Percentiles rank a stretch among this genome's conserved stretches.
Evolutionary conservation across 1,140 invertebrate species (phyloP).

Genomic region (Hylaeus anthracinus): DNA sequence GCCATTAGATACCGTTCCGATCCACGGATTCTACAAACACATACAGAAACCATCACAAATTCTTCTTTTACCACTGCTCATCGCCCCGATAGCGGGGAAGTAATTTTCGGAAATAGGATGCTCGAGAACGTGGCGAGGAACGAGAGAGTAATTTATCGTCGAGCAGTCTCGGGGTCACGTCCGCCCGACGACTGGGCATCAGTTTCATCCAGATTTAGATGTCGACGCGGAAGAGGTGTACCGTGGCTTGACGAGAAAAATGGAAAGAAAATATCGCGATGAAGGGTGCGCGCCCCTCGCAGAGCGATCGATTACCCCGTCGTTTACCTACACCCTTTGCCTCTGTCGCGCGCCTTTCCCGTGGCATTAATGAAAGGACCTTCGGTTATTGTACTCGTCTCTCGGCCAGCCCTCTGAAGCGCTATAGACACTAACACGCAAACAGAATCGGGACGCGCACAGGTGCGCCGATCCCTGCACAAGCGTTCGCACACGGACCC

Average conservation of each 20-base stretch:
- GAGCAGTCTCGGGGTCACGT: background rate
- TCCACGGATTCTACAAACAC: too few species aligned
- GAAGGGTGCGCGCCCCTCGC: conserved; percentile 26
- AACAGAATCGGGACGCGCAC: conserved; percentile 46
- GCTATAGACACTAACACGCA: conserved; percentile 27
- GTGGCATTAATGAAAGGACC: conserved; percentile 47
- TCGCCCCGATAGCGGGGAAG: too few species aligned
- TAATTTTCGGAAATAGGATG: background rate
- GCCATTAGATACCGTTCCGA: too few species aligned
- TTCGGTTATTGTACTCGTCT: conserved; percentile 37
- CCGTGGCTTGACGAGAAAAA: conserved; percentile 22
- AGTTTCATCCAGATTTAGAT: conserved; percentile 38
- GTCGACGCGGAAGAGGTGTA: background rate
- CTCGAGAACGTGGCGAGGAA: background rate
- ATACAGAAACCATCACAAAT: too few species aligned
- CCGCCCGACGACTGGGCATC: conserved; percentile 1
- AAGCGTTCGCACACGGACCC: conserved; percentile 37
- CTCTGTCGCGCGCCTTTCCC: conserved; percentile 28
- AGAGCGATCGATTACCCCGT: conserved; percentile 42
- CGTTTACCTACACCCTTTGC: conserved; percentile 47
- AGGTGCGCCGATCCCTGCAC: conserved; percentile 29
- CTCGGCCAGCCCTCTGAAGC: conserved; percentile 18
- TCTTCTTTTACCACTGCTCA: too few species aligned
- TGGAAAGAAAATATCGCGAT: conserved; percentile 48
- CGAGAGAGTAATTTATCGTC: conserved; percentile 13